Percentiles rank a stretch among this genome's conserved stretches.
These are phyloP conservation scores for Gavialis gangeticus DNA, from an alignment of 2,113 vertebrate genomes.

Conservation along the genomic window DNA sequence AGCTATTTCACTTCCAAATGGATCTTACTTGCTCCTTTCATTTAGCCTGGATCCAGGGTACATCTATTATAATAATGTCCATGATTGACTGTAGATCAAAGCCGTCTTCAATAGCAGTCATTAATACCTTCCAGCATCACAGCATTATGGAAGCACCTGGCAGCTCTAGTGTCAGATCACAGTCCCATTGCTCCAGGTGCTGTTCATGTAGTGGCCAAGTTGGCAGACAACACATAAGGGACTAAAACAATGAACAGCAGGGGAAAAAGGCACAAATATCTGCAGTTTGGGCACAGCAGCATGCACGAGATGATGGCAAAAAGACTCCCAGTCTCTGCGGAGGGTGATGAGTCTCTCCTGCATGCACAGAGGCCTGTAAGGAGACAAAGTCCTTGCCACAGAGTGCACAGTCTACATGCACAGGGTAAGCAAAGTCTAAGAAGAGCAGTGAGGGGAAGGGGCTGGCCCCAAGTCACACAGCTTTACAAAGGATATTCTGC, in stretches of 20 bases:
- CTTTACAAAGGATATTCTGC: background rate
- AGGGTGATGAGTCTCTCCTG: too few relatives aligned
- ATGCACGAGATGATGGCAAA: background rate
- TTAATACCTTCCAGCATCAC: background rate
- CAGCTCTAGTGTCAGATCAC: background rate
- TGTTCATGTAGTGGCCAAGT: background rate
- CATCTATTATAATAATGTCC: background rate
- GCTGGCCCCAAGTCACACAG: background rate
- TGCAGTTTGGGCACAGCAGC: too few relatives aligned
- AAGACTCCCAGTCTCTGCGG: too few relatives aligned
- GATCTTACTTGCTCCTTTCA: background rate
- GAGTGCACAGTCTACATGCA: background rate
- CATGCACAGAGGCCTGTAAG: background rate
- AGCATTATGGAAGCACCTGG: background rate
- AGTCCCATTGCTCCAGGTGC: background rate
- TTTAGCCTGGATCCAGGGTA: background rate
- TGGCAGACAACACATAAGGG: background rate
- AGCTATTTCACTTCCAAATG: background rate
- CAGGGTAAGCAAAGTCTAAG: background rate
- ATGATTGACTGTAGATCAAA: background rate
- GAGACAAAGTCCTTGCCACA: background rate
- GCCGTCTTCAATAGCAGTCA: background rate
- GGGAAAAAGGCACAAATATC: background rate
- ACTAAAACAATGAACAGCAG: background rate
- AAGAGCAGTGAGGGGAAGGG: background rate